Evolutionary conservation across 2,888 invertebrate genomes (phyloP), one percentile per base, ranked within the genome.

Genomic region (Heliconius sara): DNA sequence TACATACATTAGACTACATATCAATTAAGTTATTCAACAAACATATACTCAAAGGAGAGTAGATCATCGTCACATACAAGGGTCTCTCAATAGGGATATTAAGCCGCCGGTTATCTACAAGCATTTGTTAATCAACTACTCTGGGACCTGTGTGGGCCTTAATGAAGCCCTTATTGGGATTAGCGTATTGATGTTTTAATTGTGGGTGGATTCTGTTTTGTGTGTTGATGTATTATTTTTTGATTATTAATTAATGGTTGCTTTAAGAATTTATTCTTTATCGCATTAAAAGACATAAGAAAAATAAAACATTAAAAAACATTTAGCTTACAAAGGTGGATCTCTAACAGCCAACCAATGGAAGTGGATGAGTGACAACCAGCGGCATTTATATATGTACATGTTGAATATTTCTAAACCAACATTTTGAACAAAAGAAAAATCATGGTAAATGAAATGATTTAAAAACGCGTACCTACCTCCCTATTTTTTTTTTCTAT

Each of bases 81-180:
- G 25, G 34, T 16, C 25, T 43, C 63, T 74, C 43, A 22, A 27
- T 22, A 65, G 74, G 39, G 43, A 63, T 65, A 75, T 72, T 72
- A 72, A 57, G 57, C 57, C 22, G 72, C 52, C 57, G 65, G 74
- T 65, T 65, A 65, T 75, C 65, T 65, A 5, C 65, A 65, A 75
- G 65, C 74, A 75, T 75, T 65, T 75, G 74, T 75, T 39, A 19
- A 43, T 75, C 22, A 63, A 74, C 74, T 43, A 74, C 74, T 19
- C 65, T 52, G 74, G 65, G 74, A 75, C 39, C 43, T 22, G 43
- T 75, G 43, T 19, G 19, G 16, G 57, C n/a, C 34, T 34, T 72
- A 72, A 57, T 72, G 57, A 34, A 57, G 72, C 72, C 72, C 30
- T 72, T 72, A 57, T 72, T 72, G 57, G 72, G 57, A 57, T 72